Percentiles rank a stretch among this genome's conserved stretches.
These are phyloP conservation scores for Turdus rufiventris DNA, from an alignment of 2,113 vertebrate genomes.

Conservation along the genomic window DNA sequence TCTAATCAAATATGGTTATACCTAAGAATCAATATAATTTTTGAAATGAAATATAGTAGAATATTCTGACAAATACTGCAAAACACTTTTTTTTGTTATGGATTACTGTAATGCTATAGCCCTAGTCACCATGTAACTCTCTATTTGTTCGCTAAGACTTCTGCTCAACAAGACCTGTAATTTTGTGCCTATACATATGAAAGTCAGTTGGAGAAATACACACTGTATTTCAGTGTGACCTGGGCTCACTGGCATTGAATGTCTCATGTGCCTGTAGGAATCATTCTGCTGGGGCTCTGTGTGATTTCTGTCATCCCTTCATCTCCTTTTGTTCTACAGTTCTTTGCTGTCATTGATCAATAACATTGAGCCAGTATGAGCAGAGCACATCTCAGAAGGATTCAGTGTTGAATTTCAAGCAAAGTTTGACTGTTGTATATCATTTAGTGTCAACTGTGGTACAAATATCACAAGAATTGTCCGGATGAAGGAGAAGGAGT, in stretches of 20 bases:
- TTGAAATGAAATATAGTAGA: not conserved
- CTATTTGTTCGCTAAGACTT: not conserved
- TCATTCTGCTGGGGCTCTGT: not conserved
- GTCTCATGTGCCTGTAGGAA: not conserved
- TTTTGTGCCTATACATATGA: not conserved
- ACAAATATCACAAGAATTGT: not conserved
- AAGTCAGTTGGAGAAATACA: not conserved
- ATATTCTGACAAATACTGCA: not conserved
- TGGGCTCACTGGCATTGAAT: not conserved
- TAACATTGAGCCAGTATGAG: not conserved
- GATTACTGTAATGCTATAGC: not conserved
- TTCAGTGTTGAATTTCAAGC: not conserved
- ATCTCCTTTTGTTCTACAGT: not conserved
- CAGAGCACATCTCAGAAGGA: not conserved
- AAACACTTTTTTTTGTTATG: fast-evolving
- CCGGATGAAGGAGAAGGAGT: not conserved
- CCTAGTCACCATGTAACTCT: not conserved
- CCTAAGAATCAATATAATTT: not conserved
- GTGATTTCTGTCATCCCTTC: not conserved
- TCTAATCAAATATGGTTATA: not conserved
- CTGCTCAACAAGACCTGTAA: not conserved
- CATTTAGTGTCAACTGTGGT: not conserved
- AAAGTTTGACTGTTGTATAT: not conserved
- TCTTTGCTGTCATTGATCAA: not conserved
- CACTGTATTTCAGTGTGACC: not conserved